Percentiles rank a stretch among this genome's conserved stretches.
Conservation (phyloP, 2,113 vertebrate species). For the Machaerirhynchus nigripectus region DNA sequence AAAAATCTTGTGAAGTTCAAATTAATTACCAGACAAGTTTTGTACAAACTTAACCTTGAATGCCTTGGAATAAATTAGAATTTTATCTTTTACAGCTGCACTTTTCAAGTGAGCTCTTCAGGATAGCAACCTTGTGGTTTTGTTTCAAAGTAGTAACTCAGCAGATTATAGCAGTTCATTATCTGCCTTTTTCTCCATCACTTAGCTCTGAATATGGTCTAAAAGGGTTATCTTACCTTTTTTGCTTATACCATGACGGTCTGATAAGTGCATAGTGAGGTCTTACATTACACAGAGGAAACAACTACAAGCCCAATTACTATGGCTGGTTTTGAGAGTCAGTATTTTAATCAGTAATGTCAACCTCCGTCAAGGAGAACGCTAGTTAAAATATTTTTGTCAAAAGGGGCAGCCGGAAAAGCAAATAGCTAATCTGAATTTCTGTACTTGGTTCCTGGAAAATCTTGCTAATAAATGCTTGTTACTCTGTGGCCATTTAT, state of each 20-base stretch:
- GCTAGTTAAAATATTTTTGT: neutral
- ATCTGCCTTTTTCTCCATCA: neutral
- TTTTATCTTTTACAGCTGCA: slow-evolving; percentile 1
- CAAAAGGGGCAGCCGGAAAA: neutral
- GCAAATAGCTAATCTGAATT: neutral
- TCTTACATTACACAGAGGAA: neutral
- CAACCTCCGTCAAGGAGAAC: fast-evolving
- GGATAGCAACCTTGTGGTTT: neutral
- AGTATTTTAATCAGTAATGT: neutral
- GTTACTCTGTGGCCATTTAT: neutral
- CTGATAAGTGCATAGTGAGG: neutral
- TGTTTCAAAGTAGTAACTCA: neutral
- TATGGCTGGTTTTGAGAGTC: neutral
- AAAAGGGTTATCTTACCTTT: neutral
- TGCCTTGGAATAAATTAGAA: neutral
- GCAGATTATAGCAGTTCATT: neutral
- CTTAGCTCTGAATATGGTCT: neutral
- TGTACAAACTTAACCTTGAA: slow-evolving; percentile 27
- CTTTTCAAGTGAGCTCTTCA: neutral
- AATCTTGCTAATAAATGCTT: neutral
- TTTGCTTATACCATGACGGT: neutral
- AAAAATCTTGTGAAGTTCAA: slow-evolving; percentile 1
- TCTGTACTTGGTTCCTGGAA: neutral
- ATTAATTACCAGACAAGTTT: slow-evolving; percentile 5
- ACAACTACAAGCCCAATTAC: neutral